Evolutionary conservation across 2,888 invertebrate genomes (phyloP).

Genomic region (Cyrtodaria siliqua): DNA sequence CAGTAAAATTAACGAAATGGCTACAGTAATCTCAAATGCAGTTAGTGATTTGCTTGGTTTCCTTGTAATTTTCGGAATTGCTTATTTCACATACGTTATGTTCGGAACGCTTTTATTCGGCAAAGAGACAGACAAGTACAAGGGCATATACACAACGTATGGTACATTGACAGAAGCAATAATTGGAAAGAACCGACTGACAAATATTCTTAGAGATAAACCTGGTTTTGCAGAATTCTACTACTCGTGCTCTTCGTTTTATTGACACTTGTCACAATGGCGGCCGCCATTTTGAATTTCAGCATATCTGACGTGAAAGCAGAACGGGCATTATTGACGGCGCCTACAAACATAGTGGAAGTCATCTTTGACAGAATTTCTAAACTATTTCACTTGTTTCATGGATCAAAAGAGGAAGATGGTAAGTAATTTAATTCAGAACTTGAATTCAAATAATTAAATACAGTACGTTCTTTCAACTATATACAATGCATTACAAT

Average conservation of each 20-base stretch:
- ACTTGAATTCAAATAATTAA: too few relatives aligned
- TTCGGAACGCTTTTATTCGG: slow-evolving; percentile 84
- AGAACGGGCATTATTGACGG: slow-evolving; percentile 45
- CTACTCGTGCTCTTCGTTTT: slow-evolving; percentile 74
- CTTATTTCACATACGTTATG: slow-evolving; percentile 80
- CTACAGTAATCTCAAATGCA: slow-evolving; percentile 84
- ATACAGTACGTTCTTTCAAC: too few relatives aligned
- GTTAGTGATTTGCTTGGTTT: slow-evolving; percentile 85
- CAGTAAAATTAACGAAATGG: slow-evolving; percentile 86
- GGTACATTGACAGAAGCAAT: slow-evolving; percentile 84
- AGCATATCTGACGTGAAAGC: slow-evolving; percentile 67
- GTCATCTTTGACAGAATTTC: neutral
- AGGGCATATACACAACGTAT: slow-evolving; percentile 81
- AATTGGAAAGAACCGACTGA: slow-evolving; percentile 73
- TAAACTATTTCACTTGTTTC: neutral
- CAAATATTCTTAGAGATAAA: slow-evolving; percentile 60
- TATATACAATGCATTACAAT: too few relatives aligned
- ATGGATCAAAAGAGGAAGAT: too few relatives aligned
- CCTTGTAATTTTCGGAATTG: slow-evolving; percentile 85
- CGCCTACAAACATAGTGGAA: slow-evolving; percentile 21
- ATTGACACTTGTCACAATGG: slow-evolving; percentile 75
- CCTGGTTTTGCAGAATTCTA: slow-evolving; percentile 72
- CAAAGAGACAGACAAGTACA: slow-evolving; percentile 76
- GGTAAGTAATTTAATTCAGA: too few relatives aligned
- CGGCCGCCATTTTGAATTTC: slow-evolving; percentile 75